Conservation (phyloP, 2,888 invertebrate genomes). For the Phalangium opilio region DNA sequence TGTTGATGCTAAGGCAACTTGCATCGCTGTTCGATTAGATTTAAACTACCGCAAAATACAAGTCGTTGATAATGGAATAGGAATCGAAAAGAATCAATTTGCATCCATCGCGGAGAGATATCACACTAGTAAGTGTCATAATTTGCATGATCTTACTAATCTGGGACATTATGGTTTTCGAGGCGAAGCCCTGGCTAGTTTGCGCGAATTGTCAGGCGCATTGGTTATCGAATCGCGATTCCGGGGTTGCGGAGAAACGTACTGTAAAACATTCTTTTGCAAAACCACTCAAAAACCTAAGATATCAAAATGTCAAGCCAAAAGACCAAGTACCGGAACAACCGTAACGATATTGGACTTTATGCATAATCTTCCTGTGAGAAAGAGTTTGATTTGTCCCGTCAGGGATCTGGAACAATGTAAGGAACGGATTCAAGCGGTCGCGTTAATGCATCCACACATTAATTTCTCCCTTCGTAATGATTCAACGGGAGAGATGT, state of each 20-base stretch:
- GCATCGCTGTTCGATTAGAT: constrained; percentile 52
- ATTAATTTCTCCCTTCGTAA: constrained; percentile 52
- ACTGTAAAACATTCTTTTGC: constrained; percentile 38
- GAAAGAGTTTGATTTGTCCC: constrained; percentile 40
- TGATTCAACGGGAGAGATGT: constrained; percentile 42
- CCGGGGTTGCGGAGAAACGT: constrained; percentile 36
- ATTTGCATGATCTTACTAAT: constrained; percentile 37
- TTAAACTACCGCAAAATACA: constrained; percentile 45
- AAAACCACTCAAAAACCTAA: constrained; percentile 35
- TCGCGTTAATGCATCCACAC: constrained; percentile 47
- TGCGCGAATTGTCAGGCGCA: constrained; percentile 40
- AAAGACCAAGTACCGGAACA: constrained; percentile 50
- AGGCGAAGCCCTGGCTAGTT: constrained; percentile 50
- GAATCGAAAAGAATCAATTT: constrained; percentile 44
- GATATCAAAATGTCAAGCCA: constrained; percentile 26
- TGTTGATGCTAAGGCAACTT: constrained; percentile 50
- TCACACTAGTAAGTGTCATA: constrained; percentile 47
- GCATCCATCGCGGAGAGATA: constrained; percentile 43
- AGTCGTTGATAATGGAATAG: constrained; percentile 60
- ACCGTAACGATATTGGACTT: constrained; percentile 53
- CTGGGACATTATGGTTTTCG: constrained; percentile 47
- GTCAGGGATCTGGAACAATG: constrained; percentile 44
- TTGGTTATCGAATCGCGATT: constrained; percentile 45
- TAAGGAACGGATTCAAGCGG: constrained; percentile 40
- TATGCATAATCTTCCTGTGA: constrained; percentile 45